phyloP scores from a whole-genome alignment of 1,140 invertebrate genomes.

The Gonatopus flavifemur region DNA sequence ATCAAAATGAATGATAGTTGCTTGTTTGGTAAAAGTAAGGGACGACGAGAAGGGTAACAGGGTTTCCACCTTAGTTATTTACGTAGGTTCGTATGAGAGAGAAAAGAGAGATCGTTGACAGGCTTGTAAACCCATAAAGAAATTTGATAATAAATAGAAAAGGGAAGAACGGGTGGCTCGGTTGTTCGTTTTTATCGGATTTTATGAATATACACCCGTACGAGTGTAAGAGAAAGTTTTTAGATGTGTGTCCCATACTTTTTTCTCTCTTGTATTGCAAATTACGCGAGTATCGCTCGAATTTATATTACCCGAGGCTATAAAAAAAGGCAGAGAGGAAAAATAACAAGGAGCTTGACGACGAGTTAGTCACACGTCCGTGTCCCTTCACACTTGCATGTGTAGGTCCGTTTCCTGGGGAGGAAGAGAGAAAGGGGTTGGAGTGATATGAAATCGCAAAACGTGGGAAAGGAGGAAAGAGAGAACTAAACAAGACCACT shows the following conservation, averaged over 20 bases:
- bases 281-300: constrained; percentile 35
- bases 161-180: constrained; percentile 5
- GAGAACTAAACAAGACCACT: constrained; percentile 43
- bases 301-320: constrained; percentile 45
- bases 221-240: too few species aligned
- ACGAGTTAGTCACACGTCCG: constrained; percentile 11
- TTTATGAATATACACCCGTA: too few species aligned
- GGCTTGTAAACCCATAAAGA: constrained; percentile 56
- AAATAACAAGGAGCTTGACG: constrained; percentile 12
- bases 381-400: background rate
- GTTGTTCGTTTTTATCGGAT: constrained; percentile 48
- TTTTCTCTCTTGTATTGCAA: too few species aligned
- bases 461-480: constrained; percentile 28
- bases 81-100: constrained; percentile 10
- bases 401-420: background rate
- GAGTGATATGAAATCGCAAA: constrained; percentile 18
- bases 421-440: background rate
- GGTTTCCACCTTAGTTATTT: constrained; percentile 5
- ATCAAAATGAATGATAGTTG: constrained; percentile 32
- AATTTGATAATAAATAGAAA: constrained; percentile 56
- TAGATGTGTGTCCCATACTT: too few species aligned
- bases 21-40: background rate
- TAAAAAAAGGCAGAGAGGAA: constrained; percentile 33
- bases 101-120: constrained; percentile 35
- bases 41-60: constrained; percentile 2